Percentiles rank a stretch among this genome's conserved stretches.
These are phyloP conservation scores for Bujurquina vittata DNA, from an alignment of 2,113 vertebrate species.

Conservation along the genomic window DNA sequence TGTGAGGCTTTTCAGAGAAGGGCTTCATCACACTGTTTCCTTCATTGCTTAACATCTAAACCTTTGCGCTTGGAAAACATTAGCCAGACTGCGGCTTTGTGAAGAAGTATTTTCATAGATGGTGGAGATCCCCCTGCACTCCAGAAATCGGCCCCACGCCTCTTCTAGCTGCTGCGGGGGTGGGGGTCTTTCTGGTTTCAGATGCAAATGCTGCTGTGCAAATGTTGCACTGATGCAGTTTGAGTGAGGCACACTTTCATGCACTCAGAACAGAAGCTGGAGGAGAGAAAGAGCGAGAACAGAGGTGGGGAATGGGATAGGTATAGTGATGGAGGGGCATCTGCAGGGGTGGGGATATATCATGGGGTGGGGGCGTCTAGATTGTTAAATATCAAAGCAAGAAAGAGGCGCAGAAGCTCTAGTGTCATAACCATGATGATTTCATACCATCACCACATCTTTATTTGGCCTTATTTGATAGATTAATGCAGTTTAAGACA, in stretches of 20 bases:
- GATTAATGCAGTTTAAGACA: background rate
- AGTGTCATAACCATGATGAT: background rate
- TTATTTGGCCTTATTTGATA: background rate
- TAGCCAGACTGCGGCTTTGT: constrained; percentile 40
- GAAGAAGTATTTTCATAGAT: constrained; percentile 39
- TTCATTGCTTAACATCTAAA: constrained; percentile 51
- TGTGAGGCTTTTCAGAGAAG: constrained; percentile 23
- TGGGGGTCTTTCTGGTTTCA: constrained; percentile 69
- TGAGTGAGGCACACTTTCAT: constrained; percentile 28
- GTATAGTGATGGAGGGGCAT: background rate
- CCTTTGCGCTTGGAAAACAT: constrained; percentile 65
- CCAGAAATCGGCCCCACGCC: constrained; percentile 46
- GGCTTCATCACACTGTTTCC: constrained; percentile 36
- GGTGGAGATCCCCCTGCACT: constrained; percentile 62
- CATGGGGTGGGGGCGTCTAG: background rate
- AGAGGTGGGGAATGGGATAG: constrained; percentile 25
- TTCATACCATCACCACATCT: background rate
- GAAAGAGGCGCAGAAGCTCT: background rate
- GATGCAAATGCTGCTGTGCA: constrained; percentile 11
- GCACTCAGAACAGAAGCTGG: constrained; percentile 21
- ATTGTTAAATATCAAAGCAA: constrained; percentile 15
- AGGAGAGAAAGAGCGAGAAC: constrained; percentile 12
- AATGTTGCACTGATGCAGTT: background rate
- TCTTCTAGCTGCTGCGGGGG: constrained; percentile 20
- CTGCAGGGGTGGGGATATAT: background rate